These are phyloP conservation scores for Folsomia candida DNA, from an alignment of 2,888 invertebrate genomes.

Conservation along the genomic window DNA sequence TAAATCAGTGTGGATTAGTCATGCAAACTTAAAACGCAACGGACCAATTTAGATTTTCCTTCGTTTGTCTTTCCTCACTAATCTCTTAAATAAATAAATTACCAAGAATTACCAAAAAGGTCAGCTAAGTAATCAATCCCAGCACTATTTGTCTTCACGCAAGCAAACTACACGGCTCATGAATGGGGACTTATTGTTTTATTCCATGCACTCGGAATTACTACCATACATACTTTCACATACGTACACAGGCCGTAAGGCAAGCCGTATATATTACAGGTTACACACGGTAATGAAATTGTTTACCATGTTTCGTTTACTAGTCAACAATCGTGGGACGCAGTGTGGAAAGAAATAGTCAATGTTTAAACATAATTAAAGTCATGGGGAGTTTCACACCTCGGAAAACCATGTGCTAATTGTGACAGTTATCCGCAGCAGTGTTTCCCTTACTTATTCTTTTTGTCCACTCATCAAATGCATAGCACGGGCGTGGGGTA, in stretches of 20 bases:
- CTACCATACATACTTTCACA: not conserved
- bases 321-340: not conserved
- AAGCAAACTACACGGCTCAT: not conserved
- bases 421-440: not conserved
- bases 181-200: not conserved
- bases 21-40: too few species aligned
- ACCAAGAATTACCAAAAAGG: conserved; percentile 3
- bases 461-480: not conserved
- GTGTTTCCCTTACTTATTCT: not conserved
- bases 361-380: conserved; percentile 3
- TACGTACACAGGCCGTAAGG: too few species aligned
- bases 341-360: not conserved
- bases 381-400: not conserved
- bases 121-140: conserved; percentile 5
- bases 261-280: not conserved
- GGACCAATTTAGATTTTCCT: not conserved
- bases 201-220: too few species aligned
- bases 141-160: not conserved
- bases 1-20: conserved; percentile 2
- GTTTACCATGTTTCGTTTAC: not conserved
- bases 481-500: not conserved
- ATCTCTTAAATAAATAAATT: conserved; percentile 5
- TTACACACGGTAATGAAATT: not conserved
- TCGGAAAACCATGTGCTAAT: not conserved
- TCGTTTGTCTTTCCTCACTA: not conserved